Percentiles rank a stretch among this genome's conserved stretches.
Conservation (phyloP, 37 sponge, comb jelly and placozoan genomes). For the Petrosia ficiformis region DNA sequence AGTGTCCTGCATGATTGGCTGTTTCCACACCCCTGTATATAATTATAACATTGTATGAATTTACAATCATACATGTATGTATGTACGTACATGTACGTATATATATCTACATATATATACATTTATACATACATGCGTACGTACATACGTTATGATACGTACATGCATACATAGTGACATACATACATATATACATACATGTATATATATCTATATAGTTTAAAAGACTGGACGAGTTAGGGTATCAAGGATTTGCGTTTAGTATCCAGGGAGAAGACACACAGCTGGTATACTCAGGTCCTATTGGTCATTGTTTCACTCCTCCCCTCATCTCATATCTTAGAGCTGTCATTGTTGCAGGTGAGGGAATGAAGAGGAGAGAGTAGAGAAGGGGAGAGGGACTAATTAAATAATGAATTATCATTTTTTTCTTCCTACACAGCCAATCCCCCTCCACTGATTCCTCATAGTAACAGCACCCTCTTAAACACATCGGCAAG, state of each 20-base stretch:
- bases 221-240: background rate
- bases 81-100: too few relatives aligned
- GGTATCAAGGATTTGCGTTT: background rate
- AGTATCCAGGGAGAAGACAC: background rate
- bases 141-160: background rate
- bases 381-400: background rate
- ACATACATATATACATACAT: constrained; percentile 15
- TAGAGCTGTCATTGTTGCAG: background rate
- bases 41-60: too few relatives aligned
- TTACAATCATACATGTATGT: too few relatives aligned
- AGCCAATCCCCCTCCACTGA: background rate
- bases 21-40: too few relatives aligned
- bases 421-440: background rate
- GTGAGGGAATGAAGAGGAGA: too few relatives aligned
- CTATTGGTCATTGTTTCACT: background rate
- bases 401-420: background rate
- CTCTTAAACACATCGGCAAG: too few relatives aligned
- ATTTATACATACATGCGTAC: background rate
- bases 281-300: background rate
- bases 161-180: background rate
- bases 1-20: too few relatives aligned
- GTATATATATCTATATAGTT: background rate
- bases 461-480: too few relatives aligned
- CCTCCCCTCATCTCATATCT: background rate
- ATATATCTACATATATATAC: too few relatives aligned